Conservation (phyloP, 2,888 invertebrate genomes). For the Plagiodera versicolora region DNA sequence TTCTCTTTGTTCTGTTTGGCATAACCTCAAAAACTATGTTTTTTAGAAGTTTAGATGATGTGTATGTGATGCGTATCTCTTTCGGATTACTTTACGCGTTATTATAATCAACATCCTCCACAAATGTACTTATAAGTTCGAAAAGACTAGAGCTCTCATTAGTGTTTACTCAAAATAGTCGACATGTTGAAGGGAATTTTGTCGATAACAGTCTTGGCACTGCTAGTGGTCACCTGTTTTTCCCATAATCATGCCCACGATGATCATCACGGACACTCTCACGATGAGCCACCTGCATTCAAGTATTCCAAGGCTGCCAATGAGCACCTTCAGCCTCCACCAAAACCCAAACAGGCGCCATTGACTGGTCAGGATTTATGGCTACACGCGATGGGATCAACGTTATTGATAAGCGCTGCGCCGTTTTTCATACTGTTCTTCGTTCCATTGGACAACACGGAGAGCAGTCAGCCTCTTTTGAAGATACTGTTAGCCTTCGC, state of each 20-base stretch:
- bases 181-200: background rate
- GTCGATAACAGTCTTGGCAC: background rate
- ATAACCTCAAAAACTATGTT: too few relatives aligned
- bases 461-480: constrained; percentile 80
- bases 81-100: too few relatives aligned
- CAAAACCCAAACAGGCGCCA: constrained; percentile 22
- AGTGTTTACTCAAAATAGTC: too few relatives aligned
- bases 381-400: constrained; percentile 85
- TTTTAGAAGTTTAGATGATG: too few relatives aligned
- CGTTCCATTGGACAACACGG: constrained; percentile 87
- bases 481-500: constrained; percentile 93
- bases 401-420: constrained; percentile 90
- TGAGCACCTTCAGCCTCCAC: constrained; percentile 34
- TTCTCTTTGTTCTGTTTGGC: too few relatives aligned
- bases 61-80: too few relatives aligned
- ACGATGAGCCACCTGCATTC: constrained; percentile 67
- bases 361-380: constrained; percentile 58
- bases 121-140: background rate
- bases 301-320: constrained; percentile 79
- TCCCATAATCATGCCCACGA: constrained; percentile 25
- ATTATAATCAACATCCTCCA: too few relatives aligned
- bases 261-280: constrained; percentile 49
- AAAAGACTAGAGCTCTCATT: too few relatives aligned
- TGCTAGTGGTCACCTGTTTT: background rate
- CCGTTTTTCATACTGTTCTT: constrained; percentile 92